Evolutionary conservation across 2,888 invertebrate species (phyloP), one percentile per base, ranked within the genome.

Genomic region (Phyllotreta striolata): DNA sequence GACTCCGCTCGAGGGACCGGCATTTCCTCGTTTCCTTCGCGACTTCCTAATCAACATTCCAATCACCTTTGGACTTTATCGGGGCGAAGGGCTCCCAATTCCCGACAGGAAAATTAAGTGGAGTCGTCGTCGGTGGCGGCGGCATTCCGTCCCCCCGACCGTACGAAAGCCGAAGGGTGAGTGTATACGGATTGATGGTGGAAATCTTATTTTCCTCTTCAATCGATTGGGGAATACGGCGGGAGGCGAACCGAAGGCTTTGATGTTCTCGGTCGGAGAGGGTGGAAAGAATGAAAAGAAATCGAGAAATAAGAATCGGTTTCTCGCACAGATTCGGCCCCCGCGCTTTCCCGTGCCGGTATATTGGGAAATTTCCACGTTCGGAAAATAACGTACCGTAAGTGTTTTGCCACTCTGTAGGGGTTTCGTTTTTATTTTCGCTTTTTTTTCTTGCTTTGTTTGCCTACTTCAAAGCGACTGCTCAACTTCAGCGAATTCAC

Each of bases 61-160:
- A 79, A 80, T 80, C 80, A 80, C 79, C 79, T 79, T 74, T 77
- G 73, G 79, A 80, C 77, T 80, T 80, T 80, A 80, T 80, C 80
- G 79, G 76, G 74, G 67, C 72, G 71, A 60, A 73, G 74, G 74
- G 71, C 73, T 68, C 71, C 77, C 76, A 75, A 80, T 79, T 80
- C 79, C 79, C 79, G 77, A 73, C 79, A 76, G 79, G 78, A 79
- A 79, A 80, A 80, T 80, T 80, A 80, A 80, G 80, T 80, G 79
- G 74, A 79, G 78, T 76, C 76, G 52, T 38, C 38, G 52, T 13
- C 52, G 24, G 24, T 4, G 52, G 38, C 52, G 52, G 52, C 52
- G 77, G 75, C 78, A 79, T 78, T 78, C 78, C 66, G 73, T 74
- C 71, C 73, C 65, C 66, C 76, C 69, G 73, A 73, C 74, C 75